Evolutionary conservation across 2,888 invertebrate species (phyloP), one percentile per base, ranked within the genome.

Genomic region (Leucoptera coffeella): DNA sequence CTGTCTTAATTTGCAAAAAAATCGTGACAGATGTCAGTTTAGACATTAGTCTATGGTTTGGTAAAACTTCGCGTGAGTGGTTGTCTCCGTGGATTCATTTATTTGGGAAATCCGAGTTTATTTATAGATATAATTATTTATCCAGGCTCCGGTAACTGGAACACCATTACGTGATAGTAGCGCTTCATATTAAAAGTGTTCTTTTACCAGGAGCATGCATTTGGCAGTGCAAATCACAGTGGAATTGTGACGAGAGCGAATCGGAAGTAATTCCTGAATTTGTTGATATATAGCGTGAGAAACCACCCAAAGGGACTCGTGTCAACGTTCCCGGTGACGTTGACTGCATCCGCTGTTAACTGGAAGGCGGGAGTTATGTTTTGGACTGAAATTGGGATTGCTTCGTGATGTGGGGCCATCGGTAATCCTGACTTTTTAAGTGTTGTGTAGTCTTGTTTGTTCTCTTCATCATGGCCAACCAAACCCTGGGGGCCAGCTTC

Each of bases 401-500:
- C 58, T 59, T 41, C 37, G 44, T 39, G 38, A 60, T 59, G 59
- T 45, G 41, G 45, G 46, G 42, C 41, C 31, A 39, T 39, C 48
- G 56, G 46, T 55, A 43, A 48, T 42, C 39, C 37, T 25, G 14
- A 9, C 11, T 22, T 19, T 13, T 17, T 22, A 13, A 14, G 17
- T 27, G 15, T 23, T 35, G 39, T 45, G 38, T 42, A 38, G 35
- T 38, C 41, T 35, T 42, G 39, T 17, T 7, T 17, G 9, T 7
- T 9, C 40, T 31, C 31, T 27, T 15, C 47, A 48, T 47, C 37
- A 69, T 69, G 67, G 62, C 67, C 44, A 65, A 59, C 44, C 54
- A 65, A 36, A 53, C 56, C 32, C 80, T 81, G 67, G 79, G 80
- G 51, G 75, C 75, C 45, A 72, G 78, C 29, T 82, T 82, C 53